Evolutionary conservation across 92 coral and sea anemone genomes (phyloP).

Genomic region (Parazoanthus darwini): DNA sequence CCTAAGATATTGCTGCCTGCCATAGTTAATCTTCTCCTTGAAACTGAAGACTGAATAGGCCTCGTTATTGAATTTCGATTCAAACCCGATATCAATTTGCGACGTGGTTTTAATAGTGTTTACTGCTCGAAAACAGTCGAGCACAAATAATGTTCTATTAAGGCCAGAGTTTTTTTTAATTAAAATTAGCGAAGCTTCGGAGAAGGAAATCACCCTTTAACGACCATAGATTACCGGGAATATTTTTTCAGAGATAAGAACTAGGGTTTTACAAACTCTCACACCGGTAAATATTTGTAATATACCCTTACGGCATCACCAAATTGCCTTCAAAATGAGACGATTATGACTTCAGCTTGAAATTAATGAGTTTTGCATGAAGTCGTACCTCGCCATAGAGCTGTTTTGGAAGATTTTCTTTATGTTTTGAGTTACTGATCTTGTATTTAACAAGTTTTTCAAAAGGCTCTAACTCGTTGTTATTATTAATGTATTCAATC

Average conservation of each 20-base stretch:
- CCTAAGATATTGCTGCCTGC: background rate
- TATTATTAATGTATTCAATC: background rate
- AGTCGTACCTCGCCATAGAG: background rate
- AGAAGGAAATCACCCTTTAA: conserved; percentile 32
- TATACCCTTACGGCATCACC: background rate
- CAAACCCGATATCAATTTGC: background rate
- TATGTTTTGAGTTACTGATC: conserved; percentile 8
- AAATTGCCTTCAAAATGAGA: background rate
- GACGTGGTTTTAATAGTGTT: conserved; percentile 6
- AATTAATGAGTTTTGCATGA: background rate
- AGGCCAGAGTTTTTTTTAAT: background rate
- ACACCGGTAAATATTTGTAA: conserved; percentile 27
- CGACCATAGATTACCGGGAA: conserved; percentile 42
- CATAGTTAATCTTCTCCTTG: conserved; percentile 3
- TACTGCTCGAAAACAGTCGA: background rate
- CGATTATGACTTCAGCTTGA: background rate
- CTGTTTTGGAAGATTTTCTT: conserved; percentile 1
- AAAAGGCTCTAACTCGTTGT: background rate
- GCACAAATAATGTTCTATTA: background rate
- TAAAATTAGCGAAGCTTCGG: conserved; percentile 29
- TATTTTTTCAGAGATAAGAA: conserved; percentile 16
- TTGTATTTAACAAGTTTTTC: background rate
- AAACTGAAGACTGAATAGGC: background rate
- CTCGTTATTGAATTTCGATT: background rate
- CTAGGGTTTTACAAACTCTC: background rate